Evolutionary conservation across 2,888 invertebrate species (phyloP), one percentile per base, ranked within the genome.

Genomic region (Neoascia interrupta): DNA sequence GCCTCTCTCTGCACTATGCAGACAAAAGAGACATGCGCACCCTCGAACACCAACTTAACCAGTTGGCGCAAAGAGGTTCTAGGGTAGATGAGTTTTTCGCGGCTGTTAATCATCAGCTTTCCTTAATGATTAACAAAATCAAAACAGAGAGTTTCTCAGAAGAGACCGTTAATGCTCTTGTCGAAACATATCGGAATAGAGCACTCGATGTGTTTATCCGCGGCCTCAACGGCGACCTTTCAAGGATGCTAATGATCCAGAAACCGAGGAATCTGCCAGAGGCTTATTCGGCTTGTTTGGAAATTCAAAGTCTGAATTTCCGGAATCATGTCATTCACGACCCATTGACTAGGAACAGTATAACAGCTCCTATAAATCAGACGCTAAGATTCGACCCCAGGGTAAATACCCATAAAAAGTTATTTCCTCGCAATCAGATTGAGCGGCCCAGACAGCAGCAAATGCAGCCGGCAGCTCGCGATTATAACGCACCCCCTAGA

Each of bases 1-100:
- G 64, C 28, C 43, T 74, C 5, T 82, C 79, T 3, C 61, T 82
- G 11, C 81, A 82, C 21, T 81, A 81, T 18, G 81, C 81, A 0
- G 79, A 80, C 16, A 83, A 83, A 28, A 53, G 74, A 21, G 83
- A 82, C 41, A 34, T 82, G 0, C 61, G 70, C n/a, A 81, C 76
- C 0, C 23, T 81, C 5, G 60, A 82, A 37, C 72, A 82, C 36
- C 73, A 83, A 37, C 34, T 82, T 0, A 58, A 41, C 37, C 53
- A 63, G 16, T 28, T 82, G 5, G 37, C 66, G 0, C 81, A 81
- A 47, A 47, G 64, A 13, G 69, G 54, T 16, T 31, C 13, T 37
- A 66, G 34, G 1, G 0, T 74, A 18, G 41, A 41, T 15, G 5
- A 16, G 15, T 37, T 16, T 16, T 39, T 18, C 5, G 41, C 41